Base-by-base conservation (phyloP, 2,113 vertebrate species). In the Vidua chalybeata region DNA sequence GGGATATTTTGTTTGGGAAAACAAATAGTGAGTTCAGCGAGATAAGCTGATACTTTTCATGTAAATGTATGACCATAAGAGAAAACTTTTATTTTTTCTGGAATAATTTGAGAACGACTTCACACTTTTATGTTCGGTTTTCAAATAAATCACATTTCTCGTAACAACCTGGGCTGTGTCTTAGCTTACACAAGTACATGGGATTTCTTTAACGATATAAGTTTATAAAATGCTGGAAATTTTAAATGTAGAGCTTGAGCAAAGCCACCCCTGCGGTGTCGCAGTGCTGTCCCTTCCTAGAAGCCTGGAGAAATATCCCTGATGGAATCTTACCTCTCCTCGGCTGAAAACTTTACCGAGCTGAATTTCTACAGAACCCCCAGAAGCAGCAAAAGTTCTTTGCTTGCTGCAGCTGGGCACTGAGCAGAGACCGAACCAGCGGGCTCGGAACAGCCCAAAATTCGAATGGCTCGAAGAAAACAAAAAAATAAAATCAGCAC, bases 91-190 rank as follows among this genome's bases (percentile, higher is more conserved):
- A 4, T 43, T 61, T 39, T 35, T 15, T 23, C n/a, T 51, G 46
- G 33, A 86, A 92, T 86, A 58, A 90, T 86, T 88, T 37, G 68
- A 74, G 48, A 95, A 94, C 78, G 87, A 92, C 15, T 93, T 88
- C 43, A 17, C 20, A 1, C 13, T 85, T 74, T 62, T 33, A 0
- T 7, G 51, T 33, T 52, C 20, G 3, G 8, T 45, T 82, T 69
- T 74, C 55, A 45, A 77, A 89, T 6, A 83, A 91, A 74, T 33
- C 9, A 0, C 23, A 9, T 48, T 88, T 73, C 35, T 54, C 6
- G 1, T 26, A 17, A n/a, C 64, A 86, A 17, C 6, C 9, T 15
- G 22, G 37, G 19, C 1, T 9, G 33, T 48, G 52, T 56, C 68
- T 59, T 7, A 59, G 63, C 8, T 7, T 8, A 4, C 9, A 26